A percentile compares a stretch with the other conserved stretches of the same genome.
These are phyloP conservation scores for Crenuchus spilurus DNA, from an alignment of 2,797 vertebrate species.

Conservation along the genomic window DNA sequence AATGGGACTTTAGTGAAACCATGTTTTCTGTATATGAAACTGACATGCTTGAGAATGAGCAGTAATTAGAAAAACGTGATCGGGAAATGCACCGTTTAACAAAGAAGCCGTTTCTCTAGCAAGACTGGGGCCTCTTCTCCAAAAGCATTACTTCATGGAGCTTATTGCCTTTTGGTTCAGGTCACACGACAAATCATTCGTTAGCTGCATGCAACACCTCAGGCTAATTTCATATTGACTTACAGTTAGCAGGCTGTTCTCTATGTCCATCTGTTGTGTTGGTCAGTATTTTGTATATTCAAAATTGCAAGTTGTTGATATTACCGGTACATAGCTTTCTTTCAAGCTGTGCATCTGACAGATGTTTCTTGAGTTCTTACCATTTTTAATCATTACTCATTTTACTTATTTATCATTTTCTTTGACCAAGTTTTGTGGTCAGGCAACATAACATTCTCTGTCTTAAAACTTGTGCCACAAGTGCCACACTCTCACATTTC, in stretches of 20 bases:
- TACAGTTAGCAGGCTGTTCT: neutral
- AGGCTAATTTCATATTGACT: slow-evolving; percentile 9
- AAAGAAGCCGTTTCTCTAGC: slow-evolving; percentile 66
- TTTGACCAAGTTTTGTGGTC: slow-evolving; percentile 37
- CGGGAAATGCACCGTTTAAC: slow-evolving; percentile 71
- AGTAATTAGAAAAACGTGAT: slow-evolving; percentile 78
- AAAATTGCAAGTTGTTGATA: no score
- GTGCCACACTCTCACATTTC: slow-evolving; percentile 37
- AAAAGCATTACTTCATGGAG: slow-evolving; percentile 50
- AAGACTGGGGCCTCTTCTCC: slow-evolving; percentile 38
- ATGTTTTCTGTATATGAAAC: slow-evolving; percentile 71
- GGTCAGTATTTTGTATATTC: no score
- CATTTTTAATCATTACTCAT: no score
- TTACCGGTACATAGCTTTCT: no score
- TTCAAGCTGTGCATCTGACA: neutral
- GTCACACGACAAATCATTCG: slow-evolving; percentile 34
- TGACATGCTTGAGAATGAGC: slow-evolving; percentile 69
- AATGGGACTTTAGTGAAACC: slow-evolving; percentile 72
- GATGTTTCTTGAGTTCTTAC: neutral
- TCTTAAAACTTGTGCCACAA: slow-evolving; percentile 54
- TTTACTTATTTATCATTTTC: neutral
- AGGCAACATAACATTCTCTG: slow-evolving; percentile 51
- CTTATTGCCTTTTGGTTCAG: slow-evolving; percentile 38
- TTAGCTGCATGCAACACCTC: slow-evolving; percentile 23
- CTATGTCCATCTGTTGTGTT: neutral